These are phyloP conservation scores for Esox masquinongy DNA, from an alignment of 2,797 vertebrate species.

Conservation along the genomic window DNA sequence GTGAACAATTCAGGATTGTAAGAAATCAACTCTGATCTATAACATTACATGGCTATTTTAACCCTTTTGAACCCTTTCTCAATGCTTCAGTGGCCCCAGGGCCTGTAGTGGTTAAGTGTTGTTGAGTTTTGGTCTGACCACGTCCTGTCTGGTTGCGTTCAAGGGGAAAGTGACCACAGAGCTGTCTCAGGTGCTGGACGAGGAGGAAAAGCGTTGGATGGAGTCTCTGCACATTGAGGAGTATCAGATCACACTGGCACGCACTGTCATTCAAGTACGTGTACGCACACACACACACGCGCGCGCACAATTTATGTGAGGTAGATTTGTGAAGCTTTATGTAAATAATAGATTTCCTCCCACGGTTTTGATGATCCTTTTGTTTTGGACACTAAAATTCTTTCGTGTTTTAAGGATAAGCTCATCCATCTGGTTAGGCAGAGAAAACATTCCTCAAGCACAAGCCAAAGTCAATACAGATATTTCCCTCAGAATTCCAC, in stretches of 20 bases:
- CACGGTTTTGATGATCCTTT: not conserved
- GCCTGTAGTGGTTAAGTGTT: not conserved
- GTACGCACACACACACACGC: not conserved
- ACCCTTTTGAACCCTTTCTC: not conserved
- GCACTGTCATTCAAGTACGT: slow-evolving; percentile 63
- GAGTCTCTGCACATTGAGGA: slow-evolving; percentile 72
- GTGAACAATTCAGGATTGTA: too few species aligned
- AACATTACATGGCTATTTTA: not conserved
- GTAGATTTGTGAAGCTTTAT: not conserved
- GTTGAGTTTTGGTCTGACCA: not conserved
- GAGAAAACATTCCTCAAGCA: slow-evolving; percentile 24
- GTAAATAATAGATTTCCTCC: not conserved
- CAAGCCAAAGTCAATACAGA: slow-evolving; percentile 27
- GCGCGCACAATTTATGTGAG: not conserved
- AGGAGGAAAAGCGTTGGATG: slow-evolving; percentile 76
- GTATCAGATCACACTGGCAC: slow-evolving; percentile 69
- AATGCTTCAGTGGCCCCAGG: not conserved
- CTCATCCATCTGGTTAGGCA: slow-evolving; percentile 3
- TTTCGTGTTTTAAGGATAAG: not conserved
- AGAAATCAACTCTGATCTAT: not conserved
- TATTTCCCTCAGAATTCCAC: slow-evolving; percentile 30
- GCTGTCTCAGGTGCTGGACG: slow-evolving; percentile 75
- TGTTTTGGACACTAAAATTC: not conserved
- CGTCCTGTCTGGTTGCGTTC: not conserved
- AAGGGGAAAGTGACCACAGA: slow-evolving; percentile 77